These are phyloP conservation scores for Lepus americanus DNA, from an alignment of 2,113 vertebrate genomes.

Conservation along the genomic window DNA sequence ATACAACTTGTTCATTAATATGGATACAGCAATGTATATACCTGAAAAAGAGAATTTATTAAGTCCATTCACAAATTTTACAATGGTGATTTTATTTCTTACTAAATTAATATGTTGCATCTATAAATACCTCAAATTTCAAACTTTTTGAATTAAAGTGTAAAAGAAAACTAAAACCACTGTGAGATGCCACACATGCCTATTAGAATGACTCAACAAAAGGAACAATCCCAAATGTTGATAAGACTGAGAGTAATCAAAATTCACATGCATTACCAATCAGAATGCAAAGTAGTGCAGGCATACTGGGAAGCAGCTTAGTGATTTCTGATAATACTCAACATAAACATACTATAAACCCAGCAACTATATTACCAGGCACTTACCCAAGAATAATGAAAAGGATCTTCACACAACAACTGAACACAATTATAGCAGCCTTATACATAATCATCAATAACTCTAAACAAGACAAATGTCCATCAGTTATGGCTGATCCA, in stretches of 20 bases:
- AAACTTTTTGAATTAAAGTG: neutral
- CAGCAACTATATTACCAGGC: neutral
- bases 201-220: slow-evolving; percentile 1
- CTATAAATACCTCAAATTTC: neutral
- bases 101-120: neutral
- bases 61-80: neutral
- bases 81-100: neutral
- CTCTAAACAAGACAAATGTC: slow-evolving; percentile 2
- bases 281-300: neutral
- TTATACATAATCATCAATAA: slow-evolving; percentile 30
- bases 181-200: neutral
- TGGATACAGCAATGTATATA: neutral
- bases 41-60: neutral
- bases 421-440: neutral
- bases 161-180: slow-evolving; percentile 48
- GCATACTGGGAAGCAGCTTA: neutral
- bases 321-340: neutral
- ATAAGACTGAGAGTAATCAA: neutral
- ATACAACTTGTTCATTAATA: neutral
- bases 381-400: slow-evolving; percentile 34
- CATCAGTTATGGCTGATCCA: neutral
- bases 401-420: slow-evolving; percentile 22
- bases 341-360: neutral
- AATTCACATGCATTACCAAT: neutral
- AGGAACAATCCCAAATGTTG: neutral